Evolutionary conservation across 2,797 vertebrate species (phyloP).

Genomic region (Eptatretus atami): DNA sequence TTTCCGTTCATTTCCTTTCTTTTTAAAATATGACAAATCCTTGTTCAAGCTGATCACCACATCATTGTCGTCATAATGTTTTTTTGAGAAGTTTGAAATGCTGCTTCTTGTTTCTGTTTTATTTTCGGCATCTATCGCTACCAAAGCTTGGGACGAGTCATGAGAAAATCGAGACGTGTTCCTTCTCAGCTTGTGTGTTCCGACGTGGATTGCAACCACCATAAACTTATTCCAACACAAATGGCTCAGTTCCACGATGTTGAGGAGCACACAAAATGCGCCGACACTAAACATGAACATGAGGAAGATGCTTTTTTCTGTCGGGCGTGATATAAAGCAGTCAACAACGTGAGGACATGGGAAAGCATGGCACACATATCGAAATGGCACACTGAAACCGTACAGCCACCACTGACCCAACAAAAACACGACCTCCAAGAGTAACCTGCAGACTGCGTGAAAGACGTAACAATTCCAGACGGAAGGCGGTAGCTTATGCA

Average conservation of each 20-base stretch:
- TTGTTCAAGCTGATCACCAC: too few species aligned
- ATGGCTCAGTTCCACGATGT: not conserved
- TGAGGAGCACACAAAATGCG: not conserved
- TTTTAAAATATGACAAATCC: too few species aligned
- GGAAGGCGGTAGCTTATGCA: not conserved
- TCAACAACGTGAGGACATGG: not conserved
- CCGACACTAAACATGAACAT: not conserved
- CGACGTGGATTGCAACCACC: too few species aligned
- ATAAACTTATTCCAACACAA: conserved; percentile 18
- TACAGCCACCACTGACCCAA: conserved; percentile 5
- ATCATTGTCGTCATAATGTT: too few species aligned
- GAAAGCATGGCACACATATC: not conserved
- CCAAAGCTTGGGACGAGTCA: too few species aligned
- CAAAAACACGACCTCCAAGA: not conserved
- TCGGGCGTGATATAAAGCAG: not conserved
- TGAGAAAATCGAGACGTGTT: too few species aligned
- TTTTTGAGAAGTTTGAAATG: too few species aligned
- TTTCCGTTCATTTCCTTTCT: too few species aligned
- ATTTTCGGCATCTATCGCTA: too few species aligned
- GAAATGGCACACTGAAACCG: conserved; percentile 1
- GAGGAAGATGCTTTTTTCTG: conserved; percentile 1
- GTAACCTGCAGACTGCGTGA: not conserved
- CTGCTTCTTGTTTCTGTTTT: too few species aligned
- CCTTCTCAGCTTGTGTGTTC: too few species aligned
- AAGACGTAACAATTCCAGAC: conserved; percentile 2